Conservation (phyloP, 2,797 vertebrate genomes). For the Acridotheres tristis region DNA sequence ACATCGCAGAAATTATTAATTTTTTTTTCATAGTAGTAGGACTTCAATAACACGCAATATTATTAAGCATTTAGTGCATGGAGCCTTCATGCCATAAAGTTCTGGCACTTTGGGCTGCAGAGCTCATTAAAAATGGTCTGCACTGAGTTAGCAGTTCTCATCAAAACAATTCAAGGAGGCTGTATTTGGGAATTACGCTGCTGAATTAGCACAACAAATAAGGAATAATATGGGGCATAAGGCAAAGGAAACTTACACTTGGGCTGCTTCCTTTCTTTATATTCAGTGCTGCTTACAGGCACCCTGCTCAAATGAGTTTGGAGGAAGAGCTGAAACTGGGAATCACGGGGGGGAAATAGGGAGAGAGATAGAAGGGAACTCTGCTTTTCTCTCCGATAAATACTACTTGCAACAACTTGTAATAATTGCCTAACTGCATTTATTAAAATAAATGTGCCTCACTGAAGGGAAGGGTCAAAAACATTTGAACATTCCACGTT, state of each 20-base stretch:
- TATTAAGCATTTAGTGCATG: background rate
- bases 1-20: background rate
- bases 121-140: slow-evolving; percentile 35
- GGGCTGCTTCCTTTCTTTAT: slow-evolving; percentile 27
- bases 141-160: slow-evolving; percentile 57
- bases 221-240: slow-evolving; percentile 43
- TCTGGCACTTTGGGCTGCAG: background rate
- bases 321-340: background rate
- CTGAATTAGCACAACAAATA: slow-evolving; percentile 65
- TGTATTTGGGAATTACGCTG: slow-evolving; percentile 37
- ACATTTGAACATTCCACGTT: background rate
- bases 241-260: slow-evolving; percentile 32
- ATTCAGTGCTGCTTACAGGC: background rate
- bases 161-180: slow-evolving; percentile 31
- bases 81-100: background rate
- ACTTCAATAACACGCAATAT: background rate
- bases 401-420: background rate
- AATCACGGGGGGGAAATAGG: background rate
- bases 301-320: slow-evolving; percentile 2
- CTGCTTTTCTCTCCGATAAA: background rate
- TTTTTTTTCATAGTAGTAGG: background rate
- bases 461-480: background rate
- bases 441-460: background rate
- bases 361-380: background rate
- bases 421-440: background rate